Base-by-base conservation (phyloP, 2,888 invertebrate species). In the Caprella mutica region DNA sequence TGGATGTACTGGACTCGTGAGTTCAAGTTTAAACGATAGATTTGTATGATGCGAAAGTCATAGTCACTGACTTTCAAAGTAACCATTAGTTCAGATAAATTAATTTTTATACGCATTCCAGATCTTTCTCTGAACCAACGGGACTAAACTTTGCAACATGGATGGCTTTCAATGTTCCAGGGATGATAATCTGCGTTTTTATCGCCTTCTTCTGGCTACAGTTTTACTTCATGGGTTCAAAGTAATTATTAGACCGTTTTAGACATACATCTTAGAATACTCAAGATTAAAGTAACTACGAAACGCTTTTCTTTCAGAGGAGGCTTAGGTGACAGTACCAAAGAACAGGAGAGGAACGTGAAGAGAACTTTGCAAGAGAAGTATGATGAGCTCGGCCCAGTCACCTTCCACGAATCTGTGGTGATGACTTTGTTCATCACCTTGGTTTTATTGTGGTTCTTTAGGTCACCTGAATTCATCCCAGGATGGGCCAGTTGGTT, bases 391-490 rank as follows among this genome's bases (percentile, higher is more conserved):
- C 77, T 91, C 48, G 91, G 91, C 35, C 83, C 83, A 0, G 80
- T 86, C 70, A 80, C 80, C 14, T 84, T 84, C 75, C 86, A 88
- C 66, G 88, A 90, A 73, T 63, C 61, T 71, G 76, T 78, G 52
- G 84, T 87, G 53, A n/a, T 38, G 17, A 19, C 46, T 6, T 44
- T 67, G 52, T 94, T 94, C 72, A 71, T 85, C 26, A 65, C 84
- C 9, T 82, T 91, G 6, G 84, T 93, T 14, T 69, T 85, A 54
- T 77, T 93, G 68, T 94, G 92, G 84, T 86, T 93, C 72, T 86
- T 91, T 72, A 80, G 92, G 50, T 83, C 83, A 62, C 93, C 93
- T 0, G 86, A 88, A 61, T 87, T 92, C 71, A 83, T 90, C 68
- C 76, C 77, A 0, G 93, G 93, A 1, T 93, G 93, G 91, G 54